Evolutionary conservation across 92 coral and sea anemone genomes (phyloP), one percentile per base, ranked within the genome.

Genomic region (Zoanthus sociatus): DNA sequence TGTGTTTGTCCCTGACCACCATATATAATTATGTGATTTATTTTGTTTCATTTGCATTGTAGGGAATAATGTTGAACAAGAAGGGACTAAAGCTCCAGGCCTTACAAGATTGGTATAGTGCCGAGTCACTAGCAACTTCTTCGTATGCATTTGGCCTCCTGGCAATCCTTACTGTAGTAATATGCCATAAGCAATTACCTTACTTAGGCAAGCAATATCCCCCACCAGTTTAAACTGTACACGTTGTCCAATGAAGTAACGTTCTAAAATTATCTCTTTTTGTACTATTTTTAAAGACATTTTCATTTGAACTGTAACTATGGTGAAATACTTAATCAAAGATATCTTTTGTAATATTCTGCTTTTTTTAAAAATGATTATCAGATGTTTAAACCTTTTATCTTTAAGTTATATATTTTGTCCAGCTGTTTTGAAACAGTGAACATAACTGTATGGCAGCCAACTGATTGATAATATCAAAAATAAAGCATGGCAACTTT

Each of bases 181-280:
- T 81, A 67, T 81, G 85, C 61, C 85, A 81, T 14, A 81, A 81
- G 85, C 85, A 81, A 58, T 32, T 81, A 63, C 74, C 85, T 8
- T 81, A 81, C 5, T 15, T 81, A 42, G 85, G 85, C 55, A 7
- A 67, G 30, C 45, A 81, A 75, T 81, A 81, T 31, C 85, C 85
- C 17, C 85, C 85, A 9, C 85, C 47, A 13, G 75, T 61, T 31
- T 81, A 71, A 81, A 53, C 1, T 63, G 32, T n/a, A 63, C 69
- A 17, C 26, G 26, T 26, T 9, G 8, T 7, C 10, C 69, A 63
- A 63, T 18, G n/a, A 18, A 63, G 18, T 6, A 63, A 17, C 14
- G 15, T 58, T 14, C 5, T 58, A 4, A 11, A 50, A 50, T n/a
- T n/a, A n/a, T 7, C 9, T 7, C 12, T 50, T 3, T 11, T 50